These are phyloP conservation scores for Orthonychiurus folsomi DNA, from an alignment of 2,888 invertebrate genomes.

Conservation along the genomic window DNA sequence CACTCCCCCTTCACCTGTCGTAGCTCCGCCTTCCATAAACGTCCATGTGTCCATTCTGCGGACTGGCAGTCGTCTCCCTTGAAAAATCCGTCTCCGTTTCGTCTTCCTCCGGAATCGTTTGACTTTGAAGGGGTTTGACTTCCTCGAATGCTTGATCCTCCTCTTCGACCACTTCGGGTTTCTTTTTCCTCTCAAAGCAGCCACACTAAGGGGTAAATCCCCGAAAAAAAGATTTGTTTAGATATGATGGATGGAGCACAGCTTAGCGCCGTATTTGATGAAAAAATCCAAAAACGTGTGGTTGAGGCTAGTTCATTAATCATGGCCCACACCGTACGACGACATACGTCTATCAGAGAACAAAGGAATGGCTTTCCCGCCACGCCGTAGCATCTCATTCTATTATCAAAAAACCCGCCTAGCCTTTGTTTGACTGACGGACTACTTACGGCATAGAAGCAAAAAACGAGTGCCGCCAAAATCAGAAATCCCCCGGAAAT, in stretches of 20 bases:
- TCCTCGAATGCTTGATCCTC: not conserved
- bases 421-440: not conserved
- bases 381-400: too few species aligned
- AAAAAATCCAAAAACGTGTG: not conserved
- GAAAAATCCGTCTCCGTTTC: not conserved
- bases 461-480: not conserved
- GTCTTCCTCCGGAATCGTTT: not conserved
- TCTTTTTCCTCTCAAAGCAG: constrained; percentile 19
- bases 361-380: too few species aligned
- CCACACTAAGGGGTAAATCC: constrained; percentile 19
- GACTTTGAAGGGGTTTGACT: not conserved
- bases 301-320: constrained; percentile 1
- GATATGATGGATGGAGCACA: not conserved
- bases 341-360: too few species aligned
- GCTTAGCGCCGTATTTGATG: not conserved
- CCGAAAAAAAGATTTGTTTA: not conserved
- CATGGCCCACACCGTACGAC: not conserved
- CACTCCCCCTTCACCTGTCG: too few species aligned
- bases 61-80: not conserved
- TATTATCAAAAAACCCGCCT: too few species aligned
- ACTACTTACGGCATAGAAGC: not conserved
- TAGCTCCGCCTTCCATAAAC: not conserved
- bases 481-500: not conserved
- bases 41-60: not conserved
- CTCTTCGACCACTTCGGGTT: constrained; percentile 12